Percentiles rank a stretch among this genome's conserved stretches.
These are phyloP conservation scores for Drosophila pachea DNA, from an alignment of 1,140 invertebrate species.

Conservation along the genomic window DNA sequence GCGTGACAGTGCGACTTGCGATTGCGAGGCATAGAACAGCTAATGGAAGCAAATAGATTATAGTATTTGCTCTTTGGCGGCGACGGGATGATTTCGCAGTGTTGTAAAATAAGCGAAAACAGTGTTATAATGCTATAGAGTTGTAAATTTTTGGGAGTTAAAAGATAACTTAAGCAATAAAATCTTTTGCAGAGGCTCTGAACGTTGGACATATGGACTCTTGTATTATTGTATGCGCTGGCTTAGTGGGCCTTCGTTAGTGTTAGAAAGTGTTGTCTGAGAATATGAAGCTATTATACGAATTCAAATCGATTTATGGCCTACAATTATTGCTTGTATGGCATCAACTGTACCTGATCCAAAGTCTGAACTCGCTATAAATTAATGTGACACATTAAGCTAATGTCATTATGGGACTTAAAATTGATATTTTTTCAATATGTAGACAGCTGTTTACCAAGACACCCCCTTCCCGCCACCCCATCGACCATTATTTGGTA, in stretches of 20 bases:
- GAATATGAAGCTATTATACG: background rate
- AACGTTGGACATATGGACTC: no score
- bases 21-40: background rate
- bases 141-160: no score
- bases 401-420: conserved; percentile 36
- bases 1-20: background rate
- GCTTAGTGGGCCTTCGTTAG: no score
- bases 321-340: background rate
- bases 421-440: conserved; percentile 47
- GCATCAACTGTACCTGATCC: background rate
- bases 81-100: background rate
- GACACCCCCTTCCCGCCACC: background rate
- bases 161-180: no score
- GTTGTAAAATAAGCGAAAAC: background rate
- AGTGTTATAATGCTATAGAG: background rate
- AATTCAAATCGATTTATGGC: background rate
- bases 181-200: no score
- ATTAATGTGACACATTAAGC: conserved; percentile 30
- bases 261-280: no score
- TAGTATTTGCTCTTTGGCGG: no score
- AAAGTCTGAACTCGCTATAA: conserved; percentile 5
- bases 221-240: no score
- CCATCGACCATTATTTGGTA: background rate
- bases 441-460: conserved; percentile 39
- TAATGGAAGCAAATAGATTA: background rate